Evolutionary conservation across 2,113 vertebrate species (phyloP).

Genomic region (Chionomys nivalis): DNA sequence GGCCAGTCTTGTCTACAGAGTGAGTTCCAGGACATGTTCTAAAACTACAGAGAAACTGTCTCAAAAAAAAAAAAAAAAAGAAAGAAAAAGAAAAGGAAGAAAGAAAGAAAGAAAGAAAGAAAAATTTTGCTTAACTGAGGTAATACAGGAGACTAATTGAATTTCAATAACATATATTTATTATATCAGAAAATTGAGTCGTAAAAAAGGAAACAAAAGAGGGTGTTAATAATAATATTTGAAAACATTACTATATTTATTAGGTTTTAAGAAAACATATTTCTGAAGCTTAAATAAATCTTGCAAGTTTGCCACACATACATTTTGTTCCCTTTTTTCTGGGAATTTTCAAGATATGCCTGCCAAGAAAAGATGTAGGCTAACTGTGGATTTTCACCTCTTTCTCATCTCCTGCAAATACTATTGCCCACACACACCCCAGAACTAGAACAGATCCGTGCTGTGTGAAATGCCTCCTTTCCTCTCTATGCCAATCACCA

Average conservation of each 20-base stretch:
- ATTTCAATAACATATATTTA: constrained; percentile 12
- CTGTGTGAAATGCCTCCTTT: background rate
- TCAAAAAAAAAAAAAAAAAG: too few relatives aligned
- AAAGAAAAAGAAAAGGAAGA: too few relatives aligned
- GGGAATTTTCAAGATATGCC: fast-evolving
- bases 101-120: too few relatives aligned
- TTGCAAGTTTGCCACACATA: background rate
- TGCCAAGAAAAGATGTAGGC: background rate
- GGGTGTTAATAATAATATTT: background rate
- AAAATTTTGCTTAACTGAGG: background rate
- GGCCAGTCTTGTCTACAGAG: too few relatives aligned
- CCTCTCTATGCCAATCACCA: background rate
- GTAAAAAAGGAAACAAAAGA: background rate
- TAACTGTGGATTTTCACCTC: background rate
- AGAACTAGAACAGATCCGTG: background rate
- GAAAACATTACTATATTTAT: background rate
- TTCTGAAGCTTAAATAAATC: background rate
- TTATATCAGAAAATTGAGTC: background rate
- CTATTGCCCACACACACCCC: too few relatives aligned
- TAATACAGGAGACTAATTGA: constrained; percentile 7
- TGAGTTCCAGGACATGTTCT: too few relatives aligned
- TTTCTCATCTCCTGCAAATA: background rate
- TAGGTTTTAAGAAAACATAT: background rate
- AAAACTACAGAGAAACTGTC: too few relatives aligned
- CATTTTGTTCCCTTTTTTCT: background rate